A percentile compares a stretch with the other conserved stretches of the same genome.
Evolutionary conservation across 2,888 invertebrate genomes (phyloP).

Genomic region (Allophyes oxyacanthae): DNA sequence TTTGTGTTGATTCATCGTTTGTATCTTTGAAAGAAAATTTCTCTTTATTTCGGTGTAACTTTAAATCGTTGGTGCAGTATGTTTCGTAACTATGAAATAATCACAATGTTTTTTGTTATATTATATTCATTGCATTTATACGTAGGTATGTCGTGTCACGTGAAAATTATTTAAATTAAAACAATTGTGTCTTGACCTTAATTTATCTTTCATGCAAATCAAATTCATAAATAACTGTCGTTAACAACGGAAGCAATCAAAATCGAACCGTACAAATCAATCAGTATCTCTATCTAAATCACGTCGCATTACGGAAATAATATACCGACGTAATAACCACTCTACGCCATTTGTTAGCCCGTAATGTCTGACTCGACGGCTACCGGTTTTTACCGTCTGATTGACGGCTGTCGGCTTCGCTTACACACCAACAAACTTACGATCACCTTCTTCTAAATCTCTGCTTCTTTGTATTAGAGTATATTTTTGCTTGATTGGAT

Average conservation of each 20-base stretch:
- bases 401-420: constrained; percentile 89
- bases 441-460: constrained; percentile 21
- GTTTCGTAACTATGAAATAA: no score
- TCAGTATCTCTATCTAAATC: constrained; percentile 54
- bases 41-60: not conserved
- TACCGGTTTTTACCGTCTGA: constrained; percentile 89
- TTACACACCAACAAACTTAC: constrained; percentile 72
- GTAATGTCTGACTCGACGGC: constrained; percentile 83
- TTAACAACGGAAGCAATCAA: constrained; percentile 50
- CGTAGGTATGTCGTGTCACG: no score
- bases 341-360: constrained; percentile 83
- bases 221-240: constrained; percentile 39
- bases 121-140: no score
- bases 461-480: constrained; percentile 45
- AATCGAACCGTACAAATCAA: constrained; percentile 51
- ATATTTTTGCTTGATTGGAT: constrained; percentile 49
- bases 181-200: constrained; percentile 34
- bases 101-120: no score
- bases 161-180: constrained; percentile 12
- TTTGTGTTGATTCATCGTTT: constrained; percentile 45
- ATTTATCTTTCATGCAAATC: constrained; percentile 25
- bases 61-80: not conserved
- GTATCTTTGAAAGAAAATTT: constrained; percentile 10
- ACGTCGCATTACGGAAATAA: constrained; percentile 59
- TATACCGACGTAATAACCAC: constrained; percentile 64